Conservation (phyloP, 1,140 invertebrate genomes). For the Polypedilum pembai region DNA sequence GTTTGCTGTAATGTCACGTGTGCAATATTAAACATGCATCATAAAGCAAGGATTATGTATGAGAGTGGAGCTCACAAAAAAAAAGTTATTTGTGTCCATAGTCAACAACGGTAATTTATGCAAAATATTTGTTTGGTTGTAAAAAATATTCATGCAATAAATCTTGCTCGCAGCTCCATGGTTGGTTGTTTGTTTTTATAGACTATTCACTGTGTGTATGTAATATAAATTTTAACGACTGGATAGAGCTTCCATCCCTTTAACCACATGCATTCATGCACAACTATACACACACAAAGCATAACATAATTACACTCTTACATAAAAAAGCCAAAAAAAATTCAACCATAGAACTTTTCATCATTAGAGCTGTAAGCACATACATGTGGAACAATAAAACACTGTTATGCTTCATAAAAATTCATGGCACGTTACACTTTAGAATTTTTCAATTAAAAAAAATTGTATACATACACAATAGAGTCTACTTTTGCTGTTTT, state of each 20-base stretch:
- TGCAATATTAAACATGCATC: constrained; percentile 24
- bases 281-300: not conserved
- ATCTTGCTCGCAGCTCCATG: not conserved
- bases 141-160: constrained; percentile 10
- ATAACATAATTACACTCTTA: not conserved
- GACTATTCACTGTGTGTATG: not conserved
- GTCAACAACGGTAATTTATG: not conserved
- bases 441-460: constrained; percentile 18
- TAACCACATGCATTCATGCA: not conserved
- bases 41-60: constrained; percentile 19
- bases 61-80: not conserved
- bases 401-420: not conserved
- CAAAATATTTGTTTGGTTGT: constrained; percentile 15
- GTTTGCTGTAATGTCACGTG: constrained; percentile 12
- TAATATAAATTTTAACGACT: not conserved
- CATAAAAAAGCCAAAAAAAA: not conserved
- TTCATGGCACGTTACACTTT: constrained; percentile 4
- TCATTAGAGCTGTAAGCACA: too few relatives aligned
- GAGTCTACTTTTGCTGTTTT: too few relatives aligned
- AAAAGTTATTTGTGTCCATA: not conserved
- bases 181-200: constrained; percentile 1
- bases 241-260: not conserved
- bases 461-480: not conserved
- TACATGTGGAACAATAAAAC: not conserved
- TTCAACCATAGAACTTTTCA: not conserved